These are phyloP conservation scores for Phyto melanocephala DNA, from an alignment of 2,888 invertebrate species.

Conservation along the genomic window DNA sequence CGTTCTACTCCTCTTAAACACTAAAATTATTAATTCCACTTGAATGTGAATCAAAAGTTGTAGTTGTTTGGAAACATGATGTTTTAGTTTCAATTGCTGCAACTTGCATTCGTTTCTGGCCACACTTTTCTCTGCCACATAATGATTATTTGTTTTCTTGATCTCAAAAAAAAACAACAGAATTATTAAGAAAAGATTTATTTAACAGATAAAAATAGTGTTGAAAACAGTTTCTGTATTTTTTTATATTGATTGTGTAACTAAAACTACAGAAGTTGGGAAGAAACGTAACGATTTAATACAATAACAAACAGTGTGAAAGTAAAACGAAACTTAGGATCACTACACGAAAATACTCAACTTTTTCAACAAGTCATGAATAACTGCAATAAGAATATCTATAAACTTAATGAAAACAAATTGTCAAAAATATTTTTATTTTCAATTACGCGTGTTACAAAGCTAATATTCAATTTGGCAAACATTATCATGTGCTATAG, in stretches of 20 bases:
- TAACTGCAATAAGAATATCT: too few species aligned
- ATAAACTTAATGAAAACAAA: too few species aligned
- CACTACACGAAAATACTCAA: background rate
- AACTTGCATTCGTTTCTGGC: background rate
- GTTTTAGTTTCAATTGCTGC: slow-evolving; percentile 49
- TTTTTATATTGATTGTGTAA: background rate
- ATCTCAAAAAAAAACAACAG: background rate
- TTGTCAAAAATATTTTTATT: too few species aligned
- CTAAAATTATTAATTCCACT: slow-evolving; percentile 67
- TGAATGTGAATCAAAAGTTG: slow-evolving; percentile 51
- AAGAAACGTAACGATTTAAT: too few species aligned
- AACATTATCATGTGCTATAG: background rate
- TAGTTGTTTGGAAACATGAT: slow-evolving; percentile 45
- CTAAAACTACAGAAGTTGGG: background rate
- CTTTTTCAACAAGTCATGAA: too few species aligned
- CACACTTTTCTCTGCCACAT: background rate
- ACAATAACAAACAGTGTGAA: too few species aligned
- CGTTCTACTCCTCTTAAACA: slow-evolving; percentile 48
- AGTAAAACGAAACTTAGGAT: background rate
- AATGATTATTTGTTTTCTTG: slow-evolving; percentile 35
- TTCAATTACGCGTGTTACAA: background rate
- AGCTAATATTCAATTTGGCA: background rate
- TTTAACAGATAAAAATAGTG: slow-evolving; percentile 27
- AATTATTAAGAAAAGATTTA: slow-evolving; percentile 50
- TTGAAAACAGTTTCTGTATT: background rate